Evolutionary conservation across 2,888 invertebrate genomes (phyloP), one percentile per base, ranked within the genome.

Genomic region (Drosophila kuntzei): DNA sequence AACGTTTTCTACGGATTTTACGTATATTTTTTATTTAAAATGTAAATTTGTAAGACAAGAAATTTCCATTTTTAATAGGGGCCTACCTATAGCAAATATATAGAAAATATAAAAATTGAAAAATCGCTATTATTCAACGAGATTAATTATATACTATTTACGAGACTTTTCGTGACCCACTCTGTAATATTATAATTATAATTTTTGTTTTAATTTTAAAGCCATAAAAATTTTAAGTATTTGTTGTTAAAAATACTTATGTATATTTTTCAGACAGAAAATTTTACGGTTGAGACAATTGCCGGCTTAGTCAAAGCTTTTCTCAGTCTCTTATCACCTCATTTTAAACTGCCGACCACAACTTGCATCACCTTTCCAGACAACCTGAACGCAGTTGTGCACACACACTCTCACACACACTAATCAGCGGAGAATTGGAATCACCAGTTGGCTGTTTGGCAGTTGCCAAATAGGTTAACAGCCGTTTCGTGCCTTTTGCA

Each of bases 401-500:
- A 32, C 41, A 29, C 11, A 34, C 58, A 51, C 34, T 41, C 9
- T 36, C 25, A 60, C 37, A 57, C 50, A 60, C 39, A 50, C 53
- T 61, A 74, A 62, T 60, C 58, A 78, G 37, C 49, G 36, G 51
- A 69, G 71, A 76, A 64, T 72, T 61, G 74, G 55, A 66, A 68
- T 78, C 66, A 58, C 43, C 32, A 70, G 58, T 77, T 65, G 53
- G 57, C 61, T 65, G 65, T 83, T 89, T 80, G 81, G 68, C 81
- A 69, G 71, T 87, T 69, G 89, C 71, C 88, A 89, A 83, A 89
- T 83, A 79, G 89, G 87, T 83, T 83, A 83, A 83, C 82, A 89
- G 89, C 87, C 64, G 59, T 89, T 82, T 87, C 88, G 82, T 83
- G 82, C 85, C 87, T 81, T 87, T 80, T 70, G 75, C 89, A 63